Evolutionary conservation across 1,140 invertebrate genomes (phyloP), one percentile per base, ranked within the genome.

Genomic region (Drosophila tristis): DNA sequence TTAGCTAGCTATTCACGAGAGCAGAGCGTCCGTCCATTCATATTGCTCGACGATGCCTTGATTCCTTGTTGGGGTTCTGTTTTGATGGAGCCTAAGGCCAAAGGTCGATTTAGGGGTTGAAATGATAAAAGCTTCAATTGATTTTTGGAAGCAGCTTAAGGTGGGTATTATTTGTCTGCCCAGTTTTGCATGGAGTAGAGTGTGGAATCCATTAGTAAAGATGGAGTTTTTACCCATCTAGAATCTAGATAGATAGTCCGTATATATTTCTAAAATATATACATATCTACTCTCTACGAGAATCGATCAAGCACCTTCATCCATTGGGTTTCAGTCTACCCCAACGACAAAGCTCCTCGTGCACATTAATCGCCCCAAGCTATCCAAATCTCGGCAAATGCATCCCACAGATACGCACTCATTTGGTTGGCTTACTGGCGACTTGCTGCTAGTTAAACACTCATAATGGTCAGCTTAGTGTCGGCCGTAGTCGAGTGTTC

Each of bases 381-480:
- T 16, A 25, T 16, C 20, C 23, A 16, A 42, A 39, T 42, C 25
- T 9, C 20, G 31, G 9, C 16, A 39, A 64, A 48, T 45, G 61
- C 26, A 4, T 13, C 9, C 48, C 39, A 31, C 25, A 57, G 51
- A 66, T 66, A 25, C 16, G 65, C 15, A 57, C 8, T 39, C 11
- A 11, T 39, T 11, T 11, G 35, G 35, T 5, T 39, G 35, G 35
- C 51, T 70, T 20, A 26, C 25, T 70, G 53, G 26, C 64, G 4
- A 68, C 35, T 39, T 58, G 53, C 48, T 59, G 29, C 31, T 35
- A 55, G 20, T 63, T 56, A 64, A 56, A 45, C 60, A 62, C 58
- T 42, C 67, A 70, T 71, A 70, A 71, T 58, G 71, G 73, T 54
- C 67, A 63, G 74, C 63, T 81, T 84, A 81, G 63, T 81, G 79